A percentile compares a stretch with the other conserved stretches of the same genome.
phyloP scores from a whole-genome alignment of 2,797 vertebrate species.

The Erethizon dorsatum region DNA sequence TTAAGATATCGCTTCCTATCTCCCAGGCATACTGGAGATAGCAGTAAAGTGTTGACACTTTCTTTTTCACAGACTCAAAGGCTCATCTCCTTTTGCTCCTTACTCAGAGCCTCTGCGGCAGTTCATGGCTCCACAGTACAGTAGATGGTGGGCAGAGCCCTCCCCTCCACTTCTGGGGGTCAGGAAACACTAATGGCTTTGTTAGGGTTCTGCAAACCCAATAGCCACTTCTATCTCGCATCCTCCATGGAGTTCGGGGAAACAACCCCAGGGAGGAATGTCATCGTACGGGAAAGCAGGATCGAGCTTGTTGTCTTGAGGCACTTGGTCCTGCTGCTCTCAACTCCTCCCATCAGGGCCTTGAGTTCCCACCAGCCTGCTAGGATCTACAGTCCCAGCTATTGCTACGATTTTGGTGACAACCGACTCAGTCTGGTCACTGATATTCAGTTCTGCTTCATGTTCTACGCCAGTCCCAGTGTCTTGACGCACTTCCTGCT shows the following conservation, averaged over 20 bases:
- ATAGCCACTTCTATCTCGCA: neutral
- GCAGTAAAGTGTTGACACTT: neutral
- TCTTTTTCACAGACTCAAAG: neutral
- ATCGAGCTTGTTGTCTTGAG: too few species aligned
- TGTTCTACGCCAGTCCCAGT: neutral
- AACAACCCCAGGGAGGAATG: neutral
- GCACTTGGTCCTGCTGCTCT: neutral
- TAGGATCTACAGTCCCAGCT: neutral
- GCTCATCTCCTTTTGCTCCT: neutral
- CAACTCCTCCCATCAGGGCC: neutral
- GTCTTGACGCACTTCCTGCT: neutral
- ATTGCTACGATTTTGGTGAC: neutral
- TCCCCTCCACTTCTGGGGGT: too few species aligned
- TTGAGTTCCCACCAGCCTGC: rapidly evolving
- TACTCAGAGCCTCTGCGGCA: neutral
- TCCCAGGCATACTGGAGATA: neutral
- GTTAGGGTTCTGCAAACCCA: neutral
- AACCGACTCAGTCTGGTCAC: neutral
- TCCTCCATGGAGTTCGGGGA: neutral
- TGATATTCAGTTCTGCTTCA: neutral
- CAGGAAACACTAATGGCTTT: neutral
- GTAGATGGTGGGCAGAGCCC: neutral
- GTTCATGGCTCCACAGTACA: neutral
- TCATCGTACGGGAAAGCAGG: neutral
- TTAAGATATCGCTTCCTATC: neutral